A percentile compares a stretch with the other conserved stretches of the same genome.
Evolutionary conservation across 2,888 invertebrate genomes (phyloP).

Genomic region (Gibbula magus): DNA sequence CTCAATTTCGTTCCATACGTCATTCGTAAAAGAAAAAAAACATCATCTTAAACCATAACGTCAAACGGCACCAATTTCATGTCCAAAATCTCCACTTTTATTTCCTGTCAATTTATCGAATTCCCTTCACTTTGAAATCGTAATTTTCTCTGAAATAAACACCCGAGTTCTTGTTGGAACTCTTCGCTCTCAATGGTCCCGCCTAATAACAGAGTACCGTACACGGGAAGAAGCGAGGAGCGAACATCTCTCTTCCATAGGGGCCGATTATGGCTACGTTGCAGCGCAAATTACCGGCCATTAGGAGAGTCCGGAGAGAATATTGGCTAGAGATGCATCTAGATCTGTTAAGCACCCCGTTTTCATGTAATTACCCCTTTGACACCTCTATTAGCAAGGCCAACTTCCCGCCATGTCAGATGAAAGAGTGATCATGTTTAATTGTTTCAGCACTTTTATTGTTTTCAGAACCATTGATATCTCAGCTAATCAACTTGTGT

Average conservation of each 20-base stretch:
- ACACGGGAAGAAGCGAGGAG: not conserved
- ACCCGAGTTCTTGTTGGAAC: not conserved
- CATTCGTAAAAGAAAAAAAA: too few relatives aligned
- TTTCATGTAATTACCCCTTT: slow-evolving; percentile 11
- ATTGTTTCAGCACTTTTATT: not conserved
- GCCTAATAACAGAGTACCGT: not conserved
- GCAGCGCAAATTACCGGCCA: not conserved
- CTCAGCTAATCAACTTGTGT: slow-evolving; percentile 1
- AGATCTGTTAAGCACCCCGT: slow-evolving; percentile 10
- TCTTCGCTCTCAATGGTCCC: not conserved
- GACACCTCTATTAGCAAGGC: not conserved
- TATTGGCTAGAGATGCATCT: not conserved
- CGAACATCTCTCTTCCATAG: not conserved
- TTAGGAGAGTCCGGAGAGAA: not conserved
- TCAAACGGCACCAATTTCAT: not conserved
- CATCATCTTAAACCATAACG: not conserved
- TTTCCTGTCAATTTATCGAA: slow-evolving; percentile 15
- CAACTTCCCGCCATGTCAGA: not conserved
- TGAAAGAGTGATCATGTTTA: not conserved
- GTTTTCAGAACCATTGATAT: not conserved
- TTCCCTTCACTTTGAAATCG: slow-evolving; percentile 7
- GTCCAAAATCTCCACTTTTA: not conserved
- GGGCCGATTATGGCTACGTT: too few relatives aligned
- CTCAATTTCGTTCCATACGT: too few relatives aligned
- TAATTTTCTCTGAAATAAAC: slow-evolving; percentile 5